phyloP scores from a whole-genome alignment of 64 coral and sea anemone genomes.

The Pocillopora verrucosa region DNA sequence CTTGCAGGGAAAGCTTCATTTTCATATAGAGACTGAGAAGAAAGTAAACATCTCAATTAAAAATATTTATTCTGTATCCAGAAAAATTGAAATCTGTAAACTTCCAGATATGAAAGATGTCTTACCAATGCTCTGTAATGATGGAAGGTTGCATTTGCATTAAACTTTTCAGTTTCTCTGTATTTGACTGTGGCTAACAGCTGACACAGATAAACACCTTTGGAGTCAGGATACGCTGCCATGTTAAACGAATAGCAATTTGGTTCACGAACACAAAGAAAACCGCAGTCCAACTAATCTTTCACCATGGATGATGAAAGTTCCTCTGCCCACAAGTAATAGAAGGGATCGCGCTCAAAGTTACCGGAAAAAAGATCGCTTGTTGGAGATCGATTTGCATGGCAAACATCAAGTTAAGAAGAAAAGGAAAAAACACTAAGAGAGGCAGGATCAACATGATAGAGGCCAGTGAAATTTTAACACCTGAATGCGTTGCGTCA shows the following conservation, averaged over 20 bases:
- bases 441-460: no score
- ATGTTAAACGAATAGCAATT: constrained; percentile 1
- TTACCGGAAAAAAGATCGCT: background rate
- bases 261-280: background rate
- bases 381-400: background rate
- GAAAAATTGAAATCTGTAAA: background rate
- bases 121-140: background rate
- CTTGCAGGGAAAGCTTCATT: background rate
- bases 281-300: background rate
- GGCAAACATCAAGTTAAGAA: background rate
- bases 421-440: no score
- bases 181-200: background rate
- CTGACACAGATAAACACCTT: background rate
- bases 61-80: no score
- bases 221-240: background rate
- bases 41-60: background rate
- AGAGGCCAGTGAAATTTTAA: no score
- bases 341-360: background rate
- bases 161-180: background rate
- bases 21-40: background rate
- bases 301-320: no score
- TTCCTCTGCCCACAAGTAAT: background rate
- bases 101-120: no score
- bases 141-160: background rate
- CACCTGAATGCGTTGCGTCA: no score